These are phyloP conservation scores for Diplazon laetatorius DNA, from an alignment of 2,888 invertebrate species.

Conservation along the genomic window DNA sequence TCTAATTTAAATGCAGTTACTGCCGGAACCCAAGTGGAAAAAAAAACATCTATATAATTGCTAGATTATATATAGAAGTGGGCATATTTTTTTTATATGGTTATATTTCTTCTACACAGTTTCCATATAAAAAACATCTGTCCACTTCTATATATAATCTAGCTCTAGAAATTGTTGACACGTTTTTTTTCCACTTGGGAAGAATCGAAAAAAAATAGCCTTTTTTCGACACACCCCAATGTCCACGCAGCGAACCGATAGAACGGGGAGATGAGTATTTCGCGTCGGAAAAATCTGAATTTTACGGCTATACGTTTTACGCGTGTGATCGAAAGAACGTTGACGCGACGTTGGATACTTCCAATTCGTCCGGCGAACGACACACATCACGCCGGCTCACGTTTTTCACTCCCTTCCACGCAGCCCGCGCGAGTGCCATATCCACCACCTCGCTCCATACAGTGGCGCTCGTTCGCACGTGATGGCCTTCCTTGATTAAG, in stretches of 20 bases:
- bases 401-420: neutral
- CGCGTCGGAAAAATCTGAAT: slow-evolving; percentile 9
- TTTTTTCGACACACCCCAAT: neutral
- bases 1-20: too few relatives aligned
- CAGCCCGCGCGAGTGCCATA: neutral
- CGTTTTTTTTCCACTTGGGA: too few relatives aligned
- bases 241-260: neutral
- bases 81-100: too few relatives aligned
- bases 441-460: neutral
- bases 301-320: slow-evolving; percentile 11
- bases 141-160: too few relatives aligned
- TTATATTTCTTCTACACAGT: too few relatives aligned
- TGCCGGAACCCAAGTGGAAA: too few relatives aligned
- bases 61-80: too few relatives aligned
- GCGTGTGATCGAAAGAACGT: slow-evolving; percentile 8
- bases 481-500: slow-evolving; percentile 31
- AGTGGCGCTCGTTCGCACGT: slow-evolving; percentile 2
- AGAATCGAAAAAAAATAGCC: too few relatives aligned
- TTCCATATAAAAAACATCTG: too few relatives aligned
- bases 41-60: too few relatives aligned
- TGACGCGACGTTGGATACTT: slow-evolving; percentile 30
- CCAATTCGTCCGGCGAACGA: slow-evolving; percentile 19
- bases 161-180: too few relatives aligned
- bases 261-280: slow-evolving; percentile 23
- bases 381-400: neutral